These are phyloP conservation scores for Gopherus flavomarginatus DNA, from an alignment of 2,113 vertebrate species.

Conservation along the genomic window DNA sequence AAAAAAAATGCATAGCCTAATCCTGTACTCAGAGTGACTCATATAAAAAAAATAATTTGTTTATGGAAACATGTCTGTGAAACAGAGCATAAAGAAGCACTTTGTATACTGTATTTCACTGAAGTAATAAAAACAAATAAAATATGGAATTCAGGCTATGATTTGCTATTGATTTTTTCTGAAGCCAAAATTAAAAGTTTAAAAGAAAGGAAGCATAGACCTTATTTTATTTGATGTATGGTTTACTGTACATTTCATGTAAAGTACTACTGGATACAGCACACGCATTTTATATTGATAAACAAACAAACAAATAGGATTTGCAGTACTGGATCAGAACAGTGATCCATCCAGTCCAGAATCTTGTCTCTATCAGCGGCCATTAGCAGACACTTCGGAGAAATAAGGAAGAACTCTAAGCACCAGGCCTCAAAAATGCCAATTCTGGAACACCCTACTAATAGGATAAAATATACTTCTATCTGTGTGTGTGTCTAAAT, in stretches of 20 bases:
- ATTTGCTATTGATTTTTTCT: background rate
- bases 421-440: fast-evolving
- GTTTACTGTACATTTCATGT: background rate
- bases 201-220: background rate
- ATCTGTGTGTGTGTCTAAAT: background rate
- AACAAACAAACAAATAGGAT: background rate
- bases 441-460: background rate
- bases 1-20: background rate
- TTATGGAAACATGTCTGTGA: background rate
- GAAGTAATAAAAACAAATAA: background rate
- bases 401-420: background rate
- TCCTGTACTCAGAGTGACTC: background rate
- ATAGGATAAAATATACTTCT: background rate
- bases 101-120: background rate
- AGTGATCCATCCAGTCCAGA: background rate
- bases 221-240: background rate
- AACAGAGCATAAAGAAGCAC: background rate
- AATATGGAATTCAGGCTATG: background rate
- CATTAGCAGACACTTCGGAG: background rate
- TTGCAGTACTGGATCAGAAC: background rate
- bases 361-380: background rate
- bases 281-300: background rate
- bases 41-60: background rate
- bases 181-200: background rate
- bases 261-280: background rate